phyloP scores from a whole-genome alignment of 2,888 invertebrate species.

The Drosophila ochracea region DNA sequence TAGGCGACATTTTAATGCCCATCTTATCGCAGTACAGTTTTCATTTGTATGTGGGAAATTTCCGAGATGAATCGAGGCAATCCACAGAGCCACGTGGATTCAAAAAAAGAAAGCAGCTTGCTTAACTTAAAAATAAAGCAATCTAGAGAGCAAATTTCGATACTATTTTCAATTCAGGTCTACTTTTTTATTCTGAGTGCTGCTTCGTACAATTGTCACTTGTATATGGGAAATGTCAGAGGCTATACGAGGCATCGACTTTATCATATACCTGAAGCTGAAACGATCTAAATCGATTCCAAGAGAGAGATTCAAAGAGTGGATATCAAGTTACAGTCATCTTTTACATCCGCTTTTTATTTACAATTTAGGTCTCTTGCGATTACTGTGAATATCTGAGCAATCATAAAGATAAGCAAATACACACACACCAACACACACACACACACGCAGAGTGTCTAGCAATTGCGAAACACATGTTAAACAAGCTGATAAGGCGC shows the following conservation, averaged over 20 bases:
- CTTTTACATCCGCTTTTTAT: background rate
- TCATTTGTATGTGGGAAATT: background rate
- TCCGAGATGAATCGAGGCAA: background rate
- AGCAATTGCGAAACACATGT: constrained; percentile 53
- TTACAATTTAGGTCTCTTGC: background rate
- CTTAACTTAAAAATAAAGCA: background rate
- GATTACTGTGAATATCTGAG: constrained; percentile 7
- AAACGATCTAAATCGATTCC: background rate
- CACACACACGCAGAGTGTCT: background rate
- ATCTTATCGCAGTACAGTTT: constrained; percentile 1
- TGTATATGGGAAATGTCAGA: background rate
- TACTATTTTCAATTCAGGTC: background rate
- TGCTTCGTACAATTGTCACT: background rate
- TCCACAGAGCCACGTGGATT: background rate
- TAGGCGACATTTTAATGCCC: constrained; percentile 4
- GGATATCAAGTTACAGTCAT: background rate
- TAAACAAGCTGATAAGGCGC: constrained; percentile 50
- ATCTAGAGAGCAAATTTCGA: background rate
- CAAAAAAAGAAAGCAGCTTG: background rate
- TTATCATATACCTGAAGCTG: background rate
- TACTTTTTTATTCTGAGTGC: background rate
- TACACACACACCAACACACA: background rate
- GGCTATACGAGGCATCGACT: background rate
- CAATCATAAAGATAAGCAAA: constrained; percentile 41
- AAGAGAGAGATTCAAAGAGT: too few relatives aligned